phyloP scores from a whole-genome alignment of 1,140 invertebrate genomes.

The Caenorhabditis inopinata region DNA sequence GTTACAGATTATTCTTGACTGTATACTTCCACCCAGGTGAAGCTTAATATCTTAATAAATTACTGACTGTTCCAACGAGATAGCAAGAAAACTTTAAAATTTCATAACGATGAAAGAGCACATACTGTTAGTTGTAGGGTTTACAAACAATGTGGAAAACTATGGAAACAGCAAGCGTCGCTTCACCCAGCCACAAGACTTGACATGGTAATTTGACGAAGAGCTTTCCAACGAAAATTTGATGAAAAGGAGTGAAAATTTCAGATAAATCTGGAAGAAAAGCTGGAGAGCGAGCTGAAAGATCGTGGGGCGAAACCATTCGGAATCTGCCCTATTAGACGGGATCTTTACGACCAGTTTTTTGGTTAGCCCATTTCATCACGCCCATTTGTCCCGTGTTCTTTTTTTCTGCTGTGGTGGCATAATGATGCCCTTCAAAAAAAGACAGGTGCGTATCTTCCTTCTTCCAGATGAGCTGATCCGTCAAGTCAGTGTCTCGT shows the following conservation, averaged over 20 bases:
- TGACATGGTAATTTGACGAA: slow-evolving; percentile 74
- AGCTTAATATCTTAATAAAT: background rate
- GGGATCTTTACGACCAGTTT: slow-evolving; percentile 91
- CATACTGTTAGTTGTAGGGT: slow-evolving; percentile 72
- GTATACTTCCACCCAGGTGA: slow-evolving; percentile 85
- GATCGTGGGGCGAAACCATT: slow-evolving; percentile 89
- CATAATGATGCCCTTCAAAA: slow-evolving; percentile 40
- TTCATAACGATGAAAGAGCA: background rate
- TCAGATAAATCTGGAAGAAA: slow-evolving; percentile 83
- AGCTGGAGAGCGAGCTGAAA: slow-evolving; percentile 85
- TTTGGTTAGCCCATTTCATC: slow-evolving; percentile 76
- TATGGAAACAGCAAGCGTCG: slow-evolving; percentile 76
- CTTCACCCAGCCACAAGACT: slow-evolving; percentile 88
- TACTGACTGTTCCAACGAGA: background rate
- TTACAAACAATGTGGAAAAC: slow-evolving; percentile 69
- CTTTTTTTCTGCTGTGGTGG: slow-evolving; percentile 66
- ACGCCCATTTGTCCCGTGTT: background rate
- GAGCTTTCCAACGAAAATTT: background rate
- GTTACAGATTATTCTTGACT: slow-evolving; percentile 83
- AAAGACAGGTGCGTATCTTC: background rate
- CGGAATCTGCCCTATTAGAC: slow-evolving; percentile 89
- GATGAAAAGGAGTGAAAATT: background rate
- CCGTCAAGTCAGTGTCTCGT: slow-evolving; percentile 92
- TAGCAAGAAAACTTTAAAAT: background rate
- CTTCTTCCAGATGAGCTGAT: slow-evolving; percentile 81